A percentile compares a stretch with the other conserved stretches of the same genome.
These are phyloP conservation scores for Vespertilio murinus DNA, from an alignment of 2,797 vertebrate species.

Conservation along the genomic window DNA sequence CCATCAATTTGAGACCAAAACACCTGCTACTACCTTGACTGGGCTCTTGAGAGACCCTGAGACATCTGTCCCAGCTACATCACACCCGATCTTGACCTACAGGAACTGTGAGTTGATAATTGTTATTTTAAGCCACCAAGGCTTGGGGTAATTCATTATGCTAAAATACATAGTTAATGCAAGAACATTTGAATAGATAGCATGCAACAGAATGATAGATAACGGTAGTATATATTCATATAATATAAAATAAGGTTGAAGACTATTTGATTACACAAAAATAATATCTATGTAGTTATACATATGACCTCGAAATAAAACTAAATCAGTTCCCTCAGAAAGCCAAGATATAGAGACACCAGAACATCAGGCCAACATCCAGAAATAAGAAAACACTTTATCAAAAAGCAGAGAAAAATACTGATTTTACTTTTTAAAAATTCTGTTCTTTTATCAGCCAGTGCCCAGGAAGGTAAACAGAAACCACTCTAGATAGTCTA, in stretches of 20 bases:
- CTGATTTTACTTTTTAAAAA: background rate
- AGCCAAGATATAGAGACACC: background rate
- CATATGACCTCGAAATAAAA: background rate
- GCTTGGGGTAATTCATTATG: background rate
- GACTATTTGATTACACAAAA: background rate
- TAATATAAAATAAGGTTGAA: background rate
- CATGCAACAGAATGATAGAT: background rate
- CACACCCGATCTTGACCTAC: background rate
- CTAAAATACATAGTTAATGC: background rate
- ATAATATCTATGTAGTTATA: background rate
- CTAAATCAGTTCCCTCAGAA: conserved; percentile 2
- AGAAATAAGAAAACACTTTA: background rate
- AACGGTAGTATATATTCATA: background rate
- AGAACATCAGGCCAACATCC: background rate
- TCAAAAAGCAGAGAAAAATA: background rate
- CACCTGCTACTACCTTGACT: background rate
- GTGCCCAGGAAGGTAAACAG: background rate
- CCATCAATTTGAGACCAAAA: background rate
- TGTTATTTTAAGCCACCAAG: background rate
- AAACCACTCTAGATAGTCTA: background rate
- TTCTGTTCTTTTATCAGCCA: background rate
- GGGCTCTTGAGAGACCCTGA: background rate
- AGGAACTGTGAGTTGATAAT: background rate
- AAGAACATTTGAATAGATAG: background rate
- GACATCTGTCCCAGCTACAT: background rate